Evolutionary conservation across 2,113 vertebrate genomes (phyloP).

Genomic region (Trichomycterus rosablanca): DNA sequence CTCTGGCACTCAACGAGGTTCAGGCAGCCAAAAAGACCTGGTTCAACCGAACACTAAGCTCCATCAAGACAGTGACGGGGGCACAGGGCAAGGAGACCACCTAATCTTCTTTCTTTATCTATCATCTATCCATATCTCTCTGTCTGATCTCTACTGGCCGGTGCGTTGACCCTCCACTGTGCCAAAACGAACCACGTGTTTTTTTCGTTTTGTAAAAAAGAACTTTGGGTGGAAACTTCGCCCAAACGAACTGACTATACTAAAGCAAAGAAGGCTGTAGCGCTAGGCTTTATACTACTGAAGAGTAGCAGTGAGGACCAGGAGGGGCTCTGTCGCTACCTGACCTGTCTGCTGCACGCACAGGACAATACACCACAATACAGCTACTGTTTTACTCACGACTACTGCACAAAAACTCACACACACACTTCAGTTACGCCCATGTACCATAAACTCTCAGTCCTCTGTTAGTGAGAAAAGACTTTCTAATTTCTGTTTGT

Average conservation of each 20-base stretch:
- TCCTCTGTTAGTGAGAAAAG: slow-evolving; percentile 51
- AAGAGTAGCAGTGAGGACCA: slow-evolving; percentile 67
- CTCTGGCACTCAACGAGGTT: slow-evolving; percentile 90
- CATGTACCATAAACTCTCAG: slow-evolving; percentile 70
- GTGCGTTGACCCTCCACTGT: slow-evolving; percentile 27
- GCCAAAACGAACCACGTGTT: slow-evolving; percentile 41
- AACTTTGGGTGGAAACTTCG: slow-evolving; percentile 53
- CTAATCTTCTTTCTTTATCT: slow-evolving; percentile 58
- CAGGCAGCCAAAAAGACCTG: slow-evolving; percentile 98
- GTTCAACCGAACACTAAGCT: slow-evolving; percentile 97
- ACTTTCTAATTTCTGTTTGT: slow-evolving; percentile 61
- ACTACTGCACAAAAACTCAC: slow-evolving; percentile 64
- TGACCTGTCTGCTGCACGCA: slow-evolving; percentile 44
- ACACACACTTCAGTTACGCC: slow-evolving; percentile 50
- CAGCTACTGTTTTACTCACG: slow-evolving; percentile 58
- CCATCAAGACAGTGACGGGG: slow-evolving; percentile 97
- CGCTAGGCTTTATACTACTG: slow-evolving; percentile 81
- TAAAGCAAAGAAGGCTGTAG: slow-evolving; percentile 55
- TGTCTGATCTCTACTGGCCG: slow-evolving; percentile 1
- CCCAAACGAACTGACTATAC: slow-evolving; percentile 43
- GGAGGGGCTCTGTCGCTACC: slow-evolving; percentile 38
- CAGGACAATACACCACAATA: slow-evolving; percentile 60
- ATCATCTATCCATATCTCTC: background rate
- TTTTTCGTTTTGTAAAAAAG: slow-evolving; percentile 33
- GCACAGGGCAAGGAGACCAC: slow-evolving; percentile 95